phyloP scores from a whole-genome alignment of 2,888 invertebrate species.

The Coleophora flavipennella region DNA sequence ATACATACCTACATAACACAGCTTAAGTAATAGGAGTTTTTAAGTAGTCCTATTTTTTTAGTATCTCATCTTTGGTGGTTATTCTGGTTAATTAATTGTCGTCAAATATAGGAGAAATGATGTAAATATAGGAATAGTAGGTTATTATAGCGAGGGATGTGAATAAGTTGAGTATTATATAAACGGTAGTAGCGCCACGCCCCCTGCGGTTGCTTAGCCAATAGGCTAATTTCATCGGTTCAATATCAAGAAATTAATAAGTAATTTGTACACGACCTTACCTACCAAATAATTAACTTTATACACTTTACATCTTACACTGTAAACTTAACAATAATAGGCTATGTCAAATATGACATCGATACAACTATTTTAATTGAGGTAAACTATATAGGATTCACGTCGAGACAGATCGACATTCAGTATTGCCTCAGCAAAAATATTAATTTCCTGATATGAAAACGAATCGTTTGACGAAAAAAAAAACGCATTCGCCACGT shows the following conservation, averaged over 20 bases:
- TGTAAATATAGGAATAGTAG: neutral
- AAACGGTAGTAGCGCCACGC: slow-evolving; percentile 14
- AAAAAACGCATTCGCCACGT: slow-evolving; percentile 23
- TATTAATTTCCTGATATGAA: slow-evolving; percentile 51
- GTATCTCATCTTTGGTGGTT: slow-evolving; percentile 37
- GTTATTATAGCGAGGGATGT: neutral
- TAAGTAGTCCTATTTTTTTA: slow-evolving; percentile 17
- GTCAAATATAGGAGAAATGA: no score
- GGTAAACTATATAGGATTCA: slow-evolving; percentile 69
- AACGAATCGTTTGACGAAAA: slow-evolving; percentile 37
- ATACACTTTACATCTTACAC: slow-evolving; percentile 61
- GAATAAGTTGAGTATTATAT: slow-evolving; percentile 28
- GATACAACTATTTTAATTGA: slow-evolving; percentile 62
- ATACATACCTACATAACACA: slow-evolving; percentile 10
- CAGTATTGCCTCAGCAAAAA: slow-evolving; percentile 44
- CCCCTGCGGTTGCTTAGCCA: no score
- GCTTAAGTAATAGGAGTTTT: slow-evolving; percentile 12
- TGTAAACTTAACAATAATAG: slow-evolving; percentile 67
- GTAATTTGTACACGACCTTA: slow-evolving; percentile 60
- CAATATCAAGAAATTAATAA: slow-evolving; percentile 43
- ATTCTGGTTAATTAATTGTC: slow-evolving; percentile 21
- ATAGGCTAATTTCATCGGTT: slow-evolving; percentile 18
- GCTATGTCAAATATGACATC: slow-evolving; percentile 67
- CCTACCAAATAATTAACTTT: slow-evolving; percentile 41
- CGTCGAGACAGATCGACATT: slow-evolving; percentile 43